Evolutionary conservation across 1,140 invertebrate genomes (phyloP).

Genomic region (Apis florea): DNA sequence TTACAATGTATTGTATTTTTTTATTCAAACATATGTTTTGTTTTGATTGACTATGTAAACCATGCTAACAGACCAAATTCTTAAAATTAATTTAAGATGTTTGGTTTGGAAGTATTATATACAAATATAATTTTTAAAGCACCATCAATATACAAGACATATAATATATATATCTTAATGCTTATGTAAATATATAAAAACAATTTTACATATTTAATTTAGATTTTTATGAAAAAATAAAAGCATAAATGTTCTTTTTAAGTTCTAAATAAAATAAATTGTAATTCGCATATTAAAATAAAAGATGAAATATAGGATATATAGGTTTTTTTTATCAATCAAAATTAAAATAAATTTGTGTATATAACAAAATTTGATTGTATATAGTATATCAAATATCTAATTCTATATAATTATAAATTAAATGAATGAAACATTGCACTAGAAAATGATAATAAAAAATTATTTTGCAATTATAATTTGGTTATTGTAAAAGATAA

Average conservation of each 20-base stretch:
- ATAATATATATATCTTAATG: neutral
- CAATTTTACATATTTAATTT: neutral
- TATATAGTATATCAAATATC: neutral
- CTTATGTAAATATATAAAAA: conserved; percentile 6
- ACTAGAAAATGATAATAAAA: neutral
- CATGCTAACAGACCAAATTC: neutral
- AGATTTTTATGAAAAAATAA: conserved; percentile 7
- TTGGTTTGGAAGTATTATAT: conserved; percentile 17
- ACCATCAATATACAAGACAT: conserved; percentile 25
- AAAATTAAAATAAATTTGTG: conserved; percentile 20
- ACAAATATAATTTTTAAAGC: conserved; percentile 20
- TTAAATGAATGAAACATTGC: neutral
- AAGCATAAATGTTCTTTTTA: neutral
- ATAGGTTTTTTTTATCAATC: neutral
- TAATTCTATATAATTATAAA: neutral
- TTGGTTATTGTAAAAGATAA: neutral
- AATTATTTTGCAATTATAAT: neutral
- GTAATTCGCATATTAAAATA: neutral
- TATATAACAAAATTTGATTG: conserved; percentile 14
- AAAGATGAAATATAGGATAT: neutral
- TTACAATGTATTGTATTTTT: too few species aligned
- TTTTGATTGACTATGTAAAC: conserved; percentile 24
- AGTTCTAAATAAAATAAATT: neutral
- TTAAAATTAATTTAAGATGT: conserved; percentile 18
- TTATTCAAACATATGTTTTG: conserved; percentile 7